Conservation (phyloP, 2,113 vertebrate genomes). For the Lepidothrix coronata region DNA sequence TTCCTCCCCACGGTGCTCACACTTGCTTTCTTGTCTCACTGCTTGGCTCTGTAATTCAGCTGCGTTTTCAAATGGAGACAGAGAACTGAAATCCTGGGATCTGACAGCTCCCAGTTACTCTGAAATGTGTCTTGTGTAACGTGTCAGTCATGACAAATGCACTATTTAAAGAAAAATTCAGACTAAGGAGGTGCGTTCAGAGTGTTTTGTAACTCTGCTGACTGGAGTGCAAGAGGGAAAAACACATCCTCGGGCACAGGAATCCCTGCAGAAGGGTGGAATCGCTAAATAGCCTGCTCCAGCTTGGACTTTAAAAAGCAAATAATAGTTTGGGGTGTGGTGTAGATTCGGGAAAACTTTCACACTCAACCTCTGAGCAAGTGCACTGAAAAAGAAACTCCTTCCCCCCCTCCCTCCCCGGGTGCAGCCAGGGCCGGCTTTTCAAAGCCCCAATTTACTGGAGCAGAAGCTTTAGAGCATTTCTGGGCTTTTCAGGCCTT, state of each 20-base stretch:
- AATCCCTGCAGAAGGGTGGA: background rate
- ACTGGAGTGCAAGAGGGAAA: background rate
- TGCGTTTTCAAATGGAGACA: background rate
- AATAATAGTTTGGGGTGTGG: background rate
- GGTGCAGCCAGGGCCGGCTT: background rate
- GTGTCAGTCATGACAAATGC: background rate
- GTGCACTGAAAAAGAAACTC: background rate
- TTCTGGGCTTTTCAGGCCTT: constrained; percentile 33
- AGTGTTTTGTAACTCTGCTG: background rate
- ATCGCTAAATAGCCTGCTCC: background rate
- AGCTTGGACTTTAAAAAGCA: background rate
- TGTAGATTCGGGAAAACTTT: background rate
- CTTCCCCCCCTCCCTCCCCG: too few species aligned
- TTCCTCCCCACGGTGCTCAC: rapidly evolving
- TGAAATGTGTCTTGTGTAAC: background rate
- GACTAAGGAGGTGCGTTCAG: background rate
- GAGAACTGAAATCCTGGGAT: background rate
- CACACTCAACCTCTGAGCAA: background rate
- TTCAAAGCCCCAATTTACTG: background rate
- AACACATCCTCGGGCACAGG: background rate
- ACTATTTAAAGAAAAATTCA: background rate
- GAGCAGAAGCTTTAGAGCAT: background rate
- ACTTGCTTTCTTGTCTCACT: rapidly evolving
- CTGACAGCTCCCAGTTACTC: background rate
- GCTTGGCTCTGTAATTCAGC: background rate